Evolutionary conservation across 2,797 vertebrate species (phyloP).

Genomic region (Chelonia mydas): DNA sequence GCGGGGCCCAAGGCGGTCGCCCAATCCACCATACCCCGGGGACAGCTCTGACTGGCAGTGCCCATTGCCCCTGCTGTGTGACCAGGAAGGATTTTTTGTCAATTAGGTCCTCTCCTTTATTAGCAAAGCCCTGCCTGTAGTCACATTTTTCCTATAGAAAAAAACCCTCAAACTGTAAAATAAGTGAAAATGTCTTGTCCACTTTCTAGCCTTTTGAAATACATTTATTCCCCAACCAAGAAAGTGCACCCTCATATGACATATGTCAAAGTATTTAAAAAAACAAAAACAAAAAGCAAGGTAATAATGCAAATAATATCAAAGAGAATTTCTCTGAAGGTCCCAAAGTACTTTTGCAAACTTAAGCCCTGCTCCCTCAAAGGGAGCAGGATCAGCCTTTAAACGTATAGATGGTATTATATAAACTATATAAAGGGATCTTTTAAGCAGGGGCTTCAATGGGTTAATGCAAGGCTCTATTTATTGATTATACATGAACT

Average conservation of each 20-base stretch:
- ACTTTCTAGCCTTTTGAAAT: constrained; percentile 8
- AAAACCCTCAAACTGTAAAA: constrained; percentile 1
- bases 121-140: no score
- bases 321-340: neutral
- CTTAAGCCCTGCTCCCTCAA: neutral
- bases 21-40: no score
- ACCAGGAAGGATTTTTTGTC: neutral
- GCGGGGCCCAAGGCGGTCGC: no score
- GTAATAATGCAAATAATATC: neutral
- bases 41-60: neutral
- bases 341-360: constrained; percentile 32
- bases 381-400: neutral
- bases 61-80: neutral
- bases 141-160: neutral
- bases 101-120: neutral
- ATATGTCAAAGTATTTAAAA: neutral
- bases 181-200: neutral
- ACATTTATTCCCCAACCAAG: constrained; percentile 28
- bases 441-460: neutral
- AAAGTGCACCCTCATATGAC: neutral
- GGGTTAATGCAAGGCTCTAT: fast-evolving
- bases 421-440: neutral
- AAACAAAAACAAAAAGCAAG: no score
- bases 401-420: fast-evolving
- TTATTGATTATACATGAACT: neutral